Evolutionary conservation across 2,888 invertebrate species (phyloP), one percentile per base, ranked within the genome.

Genomic region (Ceraclea dissimilis): DNA sequence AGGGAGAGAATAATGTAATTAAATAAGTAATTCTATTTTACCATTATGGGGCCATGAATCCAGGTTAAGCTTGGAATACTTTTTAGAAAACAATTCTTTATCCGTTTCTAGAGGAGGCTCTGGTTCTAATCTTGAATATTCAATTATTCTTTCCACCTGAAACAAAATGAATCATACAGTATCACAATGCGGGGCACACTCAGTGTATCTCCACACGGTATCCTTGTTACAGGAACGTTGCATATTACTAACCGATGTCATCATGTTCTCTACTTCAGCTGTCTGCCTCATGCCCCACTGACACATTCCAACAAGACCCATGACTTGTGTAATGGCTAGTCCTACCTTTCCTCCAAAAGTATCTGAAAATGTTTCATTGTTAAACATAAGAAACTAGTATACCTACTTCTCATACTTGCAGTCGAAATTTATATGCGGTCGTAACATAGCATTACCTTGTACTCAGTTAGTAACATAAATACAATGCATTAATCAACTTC

Each of bases 221-320:
- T n/a, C n/a, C n/a, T n/a, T n/a, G n/a, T n/a, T 26, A 26, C 4
- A 26, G 26, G 26, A 26, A 10, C 4, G 26, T 6, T 26, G 26
- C 10, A 26, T 26, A 39, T 8, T n/a, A 39, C 39, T 39, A 8
- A 93, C 93, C 0, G 87, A 86, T 0, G 86, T 88, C 88, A 89
- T 87, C 66, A 86, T 84, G 65, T 88, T 89, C 65, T 88, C 87
- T 1, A 88, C 75, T 67, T 93, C 92, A 0, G 92, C 90, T 0
- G 90, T 89, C 67, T 93, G 93, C 21, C 93, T 71, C 80, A 93
- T 87, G 0, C 90, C 90, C 83, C 88, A 93, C 67, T 86, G 86
- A 26, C 86, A 85, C 84, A 86, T 84, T 2, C 86, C 85, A 0
- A 85, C 84, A 46, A 87, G 71, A 0, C 82, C 82, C 10, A 86